Base-by-base conservation (phyloP, 2,113 vertebrate species). In the Carollia perspicillata region DNA sequence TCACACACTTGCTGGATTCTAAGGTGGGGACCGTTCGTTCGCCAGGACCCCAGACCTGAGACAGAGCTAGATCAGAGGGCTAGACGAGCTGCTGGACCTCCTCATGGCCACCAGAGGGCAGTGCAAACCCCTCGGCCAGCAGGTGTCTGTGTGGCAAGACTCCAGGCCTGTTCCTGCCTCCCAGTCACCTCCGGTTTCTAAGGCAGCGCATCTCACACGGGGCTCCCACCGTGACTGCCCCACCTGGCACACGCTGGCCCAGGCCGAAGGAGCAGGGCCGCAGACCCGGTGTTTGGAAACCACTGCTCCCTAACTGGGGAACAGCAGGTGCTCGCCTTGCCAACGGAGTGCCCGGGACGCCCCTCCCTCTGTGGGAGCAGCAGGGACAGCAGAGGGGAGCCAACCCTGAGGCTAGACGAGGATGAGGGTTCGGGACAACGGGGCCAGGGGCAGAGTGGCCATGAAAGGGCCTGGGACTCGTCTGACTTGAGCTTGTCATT, bases 51-150 rank as follows among this genome's bases (percentile, higher is more conserved):
- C 7, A 5, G 6, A 40, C 9, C 53, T 40, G 47, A 84, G 58
- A 42, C 37, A 26, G 53, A 55, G 55, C 55, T 58, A 8, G 55
- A 23, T 58, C 23, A 3, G 26, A 22, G 55, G 18, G 37, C 44
- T 2, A 30, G 40, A 12, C 6, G 16, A 8, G 68, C 49, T 74
- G 53, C 28, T 40, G 35, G 63, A 90, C 44, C 68, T 51, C 53
- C 49, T 22, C 8, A 20, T 3, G 5, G 42, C 86, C 95, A 89
- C 37, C 40, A 65, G 89, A 88, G 93, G 92, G 77, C 93, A 77
- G 85, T 12, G 12, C 47, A 42, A 14, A 75, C 66, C n/a, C 51
- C 23, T 0, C 30, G 28, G 3, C 6, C 47, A 60, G 42, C 28
- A 63, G 26, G 49, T 66, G 33, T 20, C 35, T 4, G 16, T 13